Evolutionary conservation across 2,113 vertebrate species (phyloP).

Genomic region (Trematocara stigmaticum): DNA sequence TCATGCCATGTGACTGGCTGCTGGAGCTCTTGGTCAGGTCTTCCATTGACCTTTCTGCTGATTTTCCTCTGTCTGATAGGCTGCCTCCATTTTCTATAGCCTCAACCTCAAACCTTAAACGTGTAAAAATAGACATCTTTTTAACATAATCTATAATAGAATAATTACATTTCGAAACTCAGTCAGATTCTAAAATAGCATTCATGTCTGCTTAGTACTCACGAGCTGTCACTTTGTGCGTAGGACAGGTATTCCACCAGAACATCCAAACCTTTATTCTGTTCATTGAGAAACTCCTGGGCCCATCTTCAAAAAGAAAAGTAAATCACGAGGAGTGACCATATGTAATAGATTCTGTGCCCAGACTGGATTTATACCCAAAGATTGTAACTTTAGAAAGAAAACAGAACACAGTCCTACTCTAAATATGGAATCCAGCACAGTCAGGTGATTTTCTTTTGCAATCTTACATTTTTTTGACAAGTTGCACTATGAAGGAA

Average conservation of each 20-base stretch:
- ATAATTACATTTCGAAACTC: fast-evolving
- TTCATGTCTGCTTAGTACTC: constrained; percentile 43
- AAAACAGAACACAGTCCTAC: not conserved
- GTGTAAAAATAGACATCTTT: not conserved
- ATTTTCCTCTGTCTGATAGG: constrained; percentile 72
- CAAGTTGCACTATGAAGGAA: not conserved
- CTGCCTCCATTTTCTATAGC: constrained; percentile 79
- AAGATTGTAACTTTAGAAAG: not conserved
- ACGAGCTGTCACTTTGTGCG: constrained; percentile 86
- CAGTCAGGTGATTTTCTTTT: not conserved
- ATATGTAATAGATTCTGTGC: not conserved
- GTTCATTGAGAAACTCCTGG: constrained; percentile 88
- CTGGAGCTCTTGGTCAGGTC: constrained; percentile 80
- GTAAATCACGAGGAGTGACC: not conserved
- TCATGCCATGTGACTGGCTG: constrained; percentile 68
- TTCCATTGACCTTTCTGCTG: constrained; percentile 82
- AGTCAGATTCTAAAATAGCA: not conserved
- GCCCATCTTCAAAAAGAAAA: constrained; percentile 75
- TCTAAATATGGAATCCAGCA: not conserved
- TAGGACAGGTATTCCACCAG: constrained; percentile 91
- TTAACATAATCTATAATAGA: not conserved
- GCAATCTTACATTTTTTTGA: not conserved
- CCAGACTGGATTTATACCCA: not conserved
- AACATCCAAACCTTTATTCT: constrained; percentile 90
- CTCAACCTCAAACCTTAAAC: constrained; percentile 82